Base-by-base conservation (phyloP, 2,888 invertebrate genomes). In the Nymphalis urticae region DNA sequence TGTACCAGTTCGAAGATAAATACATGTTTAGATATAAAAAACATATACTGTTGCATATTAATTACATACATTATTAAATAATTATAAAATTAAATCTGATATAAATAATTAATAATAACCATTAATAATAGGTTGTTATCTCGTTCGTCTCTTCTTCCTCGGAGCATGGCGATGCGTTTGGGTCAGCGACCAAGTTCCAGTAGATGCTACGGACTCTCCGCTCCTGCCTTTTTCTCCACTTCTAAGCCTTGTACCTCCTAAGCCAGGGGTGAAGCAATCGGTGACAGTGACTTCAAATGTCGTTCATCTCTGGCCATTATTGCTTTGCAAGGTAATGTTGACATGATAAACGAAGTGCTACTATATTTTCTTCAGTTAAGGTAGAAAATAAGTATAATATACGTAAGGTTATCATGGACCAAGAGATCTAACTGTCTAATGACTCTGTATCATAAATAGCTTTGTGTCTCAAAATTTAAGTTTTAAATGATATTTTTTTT, bases 111-210 rank as follows among this genome's bases (percentile, higher is more conserved):
- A 32, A 32, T 32, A 32, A 32, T 6, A 27, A 50, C 36, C n/a
- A 61, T 16, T 56, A 9, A 24, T 64, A 27, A 19, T 77, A 92
- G 92, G 92, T 1, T 92, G 92, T 72, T 92, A 92, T 72, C 81
- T 92, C 10, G 89, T 92, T 21, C 87, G 92, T 0, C 79, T 92
- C 0, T 92, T 80, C 79, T 85, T 86, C 77, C 77, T 92, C 2
- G 92, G 92, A 0, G 82, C 86, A 0, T 92, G 92, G 92, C 84
- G 92, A 0, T 91, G 91, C 70, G 82, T 92, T 1, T 92, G 91
- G 92, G 92, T 92, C 21, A 88, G 80, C 67, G 92, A 92, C 47
- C 86, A 84, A 70, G 88, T 92, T 0, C 92, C 92, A 1, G 84
- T 92, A 2, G 91, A 92, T 27, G 86, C 87, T 0, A 81, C 80